Evolutionary conservation across 2,113 vertebrate species (phyloP).

Genomic region (Cochlearius cochlearius): DNA sequence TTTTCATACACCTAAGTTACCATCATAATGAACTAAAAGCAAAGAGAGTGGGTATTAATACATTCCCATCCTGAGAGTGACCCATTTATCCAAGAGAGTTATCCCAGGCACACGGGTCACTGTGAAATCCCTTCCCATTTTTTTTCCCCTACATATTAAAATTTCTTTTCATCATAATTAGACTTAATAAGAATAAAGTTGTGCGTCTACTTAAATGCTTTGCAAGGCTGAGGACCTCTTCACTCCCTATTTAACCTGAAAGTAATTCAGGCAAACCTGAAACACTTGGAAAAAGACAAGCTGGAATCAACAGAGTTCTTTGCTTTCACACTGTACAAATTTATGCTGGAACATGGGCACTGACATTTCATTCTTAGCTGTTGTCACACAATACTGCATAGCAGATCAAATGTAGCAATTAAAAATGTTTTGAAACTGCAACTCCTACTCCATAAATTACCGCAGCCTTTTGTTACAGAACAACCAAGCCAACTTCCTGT

Average conservation of each 20-base stretch:
- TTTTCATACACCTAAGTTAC: neutral
- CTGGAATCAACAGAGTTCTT: slow-evolving; percentile 20
- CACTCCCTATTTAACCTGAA: neutral
- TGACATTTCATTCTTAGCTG: slow-evolving; percentile 49
- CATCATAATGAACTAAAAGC: neutral
- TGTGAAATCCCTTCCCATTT: neutral
- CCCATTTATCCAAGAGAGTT: neutral
- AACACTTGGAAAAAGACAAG: slow-evolving; percentile 18
- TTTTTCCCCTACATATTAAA: neutral
- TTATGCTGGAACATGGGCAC: neutral
- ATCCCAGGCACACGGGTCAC: neutral
- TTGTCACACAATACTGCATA: slow-evolving; percentile 44
- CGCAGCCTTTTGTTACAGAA: slow-evolving; percentile 50
- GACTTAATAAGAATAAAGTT: neutral
- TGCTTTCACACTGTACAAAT: slow-evolving; percentile 35
- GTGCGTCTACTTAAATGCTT: neutral
- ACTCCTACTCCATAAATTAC: slow-evolving; percentile 45
- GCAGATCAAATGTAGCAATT: slow-evolving; percentile 52
- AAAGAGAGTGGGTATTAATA: neutral
- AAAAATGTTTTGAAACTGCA: slow-evolving; percentile 55
- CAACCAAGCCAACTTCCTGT: slow-evolving; percentile 59
- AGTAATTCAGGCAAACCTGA: neutral
- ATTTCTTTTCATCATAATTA: neutral
- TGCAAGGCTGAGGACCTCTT: neutral
- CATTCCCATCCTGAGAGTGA: neutral